Percentiles rank a stretch among this genome's conserved stretches.
Evolutionary conservation across 2,113 vertebrate genomes (phyloP).

Genomic region (Martes martes): DNA sequence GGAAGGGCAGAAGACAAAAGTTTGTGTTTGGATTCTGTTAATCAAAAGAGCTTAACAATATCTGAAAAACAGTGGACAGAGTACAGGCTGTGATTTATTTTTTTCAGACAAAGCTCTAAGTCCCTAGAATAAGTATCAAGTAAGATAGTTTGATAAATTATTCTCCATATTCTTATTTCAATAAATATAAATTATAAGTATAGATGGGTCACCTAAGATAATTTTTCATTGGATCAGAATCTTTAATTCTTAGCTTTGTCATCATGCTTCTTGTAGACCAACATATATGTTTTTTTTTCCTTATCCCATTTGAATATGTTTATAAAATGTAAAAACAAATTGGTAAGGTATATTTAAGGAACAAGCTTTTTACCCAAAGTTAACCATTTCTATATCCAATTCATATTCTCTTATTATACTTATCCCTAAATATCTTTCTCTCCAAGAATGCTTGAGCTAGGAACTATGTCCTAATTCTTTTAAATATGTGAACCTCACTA

Average conservation of each 20-base stretch:
- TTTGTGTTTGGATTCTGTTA: conserved; percentile 11
- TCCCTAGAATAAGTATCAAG: neutral
- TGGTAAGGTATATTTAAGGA: neutral
- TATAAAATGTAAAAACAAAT: conserved; percentile 19
- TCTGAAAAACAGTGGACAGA: neutral
- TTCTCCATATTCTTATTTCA: neutral
- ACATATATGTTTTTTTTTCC: neutral
- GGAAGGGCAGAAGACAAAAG: neutral
- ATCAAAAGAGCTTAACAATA: neutral
- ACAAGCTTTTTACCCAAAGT: neutral
- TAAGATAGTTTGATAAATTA: conserved; percentile 10
- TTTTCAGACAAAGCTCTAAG: neutral
- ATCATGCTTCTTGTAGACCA: neutral
- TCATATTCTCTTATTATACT: neutral
- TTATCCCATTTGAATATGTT: neutral
- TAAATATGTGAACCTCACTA: neutral
- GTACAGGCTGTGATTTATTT: neutral
- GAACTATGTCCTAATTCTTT: neutral
- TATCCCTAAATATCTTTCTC: neutral
- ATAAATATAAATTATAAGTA: neutral
- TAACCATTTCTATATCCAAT: neutral
- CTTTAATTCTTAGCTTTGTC: neutral
- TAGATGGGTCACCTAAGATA: neutral
- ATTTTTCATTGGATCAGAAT: neutral
- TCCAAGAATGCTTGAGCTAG: neutral